These are phyloP conservation scores for Pachypanchax playfairii DNA, from an alignment of 2,113 vertebrate species.

Conservation along the genomic window DNA sequence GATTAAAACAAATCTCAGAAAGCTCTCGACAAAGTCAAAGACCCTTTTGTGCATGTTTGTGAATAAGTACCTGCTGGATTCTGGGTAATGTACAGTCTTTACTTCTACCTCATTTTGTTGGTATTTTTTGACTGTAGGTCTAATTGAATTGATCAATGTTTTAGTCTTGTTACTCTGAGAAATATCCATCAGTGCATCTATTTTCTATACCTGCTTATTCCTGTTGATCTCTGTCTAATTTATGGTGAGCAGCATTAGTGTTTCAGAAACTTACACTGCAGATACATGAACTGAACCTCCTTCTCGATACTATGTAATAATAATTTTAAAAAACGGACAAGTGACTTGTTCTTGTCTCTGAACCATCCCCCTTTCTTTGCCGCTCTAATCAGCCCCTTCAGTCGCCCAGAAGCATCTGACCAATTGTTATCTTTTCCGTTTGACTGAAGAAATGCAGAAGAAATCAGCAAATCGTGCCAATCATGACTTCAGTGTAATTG, in stretches of 20 bases:
- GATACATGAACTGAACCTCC: background rate
- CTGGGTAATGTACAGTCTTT: slow-evolving; percentile 37
- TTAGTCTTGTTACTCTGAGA: background rate
- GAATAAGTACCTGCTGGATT: slow-evolving; percentile 49
- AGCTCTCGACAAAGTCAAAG: slow-evolving; percentile 33
- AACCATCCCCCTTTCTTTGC: background rate
- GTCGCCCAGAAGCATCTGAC: slow-evolving; percentile 35
- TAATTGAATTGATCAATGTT: background rate
- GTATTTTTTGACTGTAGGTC: background rate
- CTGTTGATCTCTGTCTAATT: slow-evolving; percentile 1
- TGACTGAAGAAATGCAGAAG: slow-evolving; percentile 42
- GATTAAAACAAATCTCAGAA: slow-evolving; percentile 64
- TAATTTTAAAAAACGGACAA: slow-evolving; percentile 5
- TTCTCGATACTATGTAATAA: too few relatives aligned
- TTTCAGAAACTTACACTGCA: slow-evolving; percentile 5
- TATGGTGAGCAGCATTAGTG: slow-evolving; percentile 2
- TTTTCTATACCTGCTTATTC: too few relatives aligned
- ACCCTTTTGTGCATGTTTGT: slow-evolving; percentile 51
- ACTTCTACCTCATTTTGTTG: slow-evolving; percentile 11
- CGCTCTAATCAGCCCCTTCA: slow-evolving; percentile 33
- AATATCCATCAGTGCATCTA: too few relatives aligned
- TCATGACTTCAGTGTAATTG: slow-evolving; percentile 60
- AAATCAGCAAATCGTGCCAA: slow-evolving; percentile 50
- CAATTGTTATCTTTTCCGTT: slow-evolving; percentile 50
- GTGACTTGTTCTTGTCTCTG: slow-evolving; percentile 4